phyloP scores from a whole-genome alignment of 2,113 vertebrate genomes.

The Hippocampus comes region DNA sequence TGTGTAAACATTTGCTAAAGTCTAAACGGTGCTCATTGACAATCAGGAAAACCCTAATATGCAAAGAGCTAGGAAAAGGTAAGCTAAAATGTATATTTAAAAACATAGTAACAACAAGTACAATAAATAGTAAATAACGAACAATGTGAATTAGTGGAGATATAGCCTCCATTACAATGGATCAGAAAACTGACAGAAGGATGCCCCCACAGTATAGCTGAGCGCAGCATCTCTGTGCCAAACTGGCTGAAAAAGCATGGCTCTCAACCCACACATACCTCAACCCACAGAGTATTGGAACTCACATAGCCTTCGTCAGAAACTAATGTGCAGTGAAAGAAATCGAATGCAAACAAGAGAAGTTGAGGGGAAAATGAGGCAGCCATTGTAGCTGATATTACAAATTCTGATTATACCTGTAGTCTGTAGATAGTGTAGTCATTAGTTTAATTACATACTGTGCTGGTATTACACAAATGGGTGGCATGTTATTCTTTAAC shows the following conservation, averaged over 20 bases:
- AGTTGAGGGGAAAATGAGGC: background rate
- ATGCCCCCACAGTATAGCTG: slow-evolving; percentile 53
- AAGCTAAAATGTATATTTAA: slow-evolving; percentile 2
- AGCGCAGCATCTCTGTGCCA: slow-evolving; percentile 51
- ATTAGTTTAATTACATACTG: too few relatives aligned
- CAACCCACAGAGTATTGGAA: slow-evolving; percentile 58
- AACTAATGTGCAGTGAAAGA: slow-evolving; percentile 44
- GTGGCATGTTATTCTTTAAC: background rate
- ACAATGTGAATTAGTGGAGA: slow-evolving; percentile 6
- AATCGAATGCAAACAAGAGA: slow-evolving; percentile 20
- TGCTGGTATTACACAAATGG: too few relatives aligned
- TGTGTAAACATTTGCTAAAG: background rate
- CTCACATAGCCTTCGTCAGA: slow-evolving; percentile 52
- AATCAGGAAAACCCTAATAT: slow-evolving; percentile 26
- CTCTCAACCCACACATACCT: slow-evolving; percentile 59
- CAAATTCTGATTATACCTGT: background rate
- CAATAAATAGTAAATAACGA: too few relatives aligned
- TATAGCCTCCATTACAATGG: slow-evolving; percentile 28
- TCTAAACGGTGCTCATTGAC: slow-evolving; percentile 16
- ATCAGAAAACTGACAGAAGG: slow-evolving; percentile 54
- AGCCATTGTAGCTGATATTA: background rate
- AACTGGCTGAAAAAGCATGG: slow-evolving; percentile 60
- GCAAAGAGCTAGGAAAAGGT: slow-evolving; percentile 1
- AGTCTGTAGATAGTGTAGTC: too few relatives aligned
- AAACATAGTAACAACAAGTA: slow-evolving; percentile 3